Conservation (phyloP, 2,113 vertebrate genomes). For the Scomber japonicus region DNA sequence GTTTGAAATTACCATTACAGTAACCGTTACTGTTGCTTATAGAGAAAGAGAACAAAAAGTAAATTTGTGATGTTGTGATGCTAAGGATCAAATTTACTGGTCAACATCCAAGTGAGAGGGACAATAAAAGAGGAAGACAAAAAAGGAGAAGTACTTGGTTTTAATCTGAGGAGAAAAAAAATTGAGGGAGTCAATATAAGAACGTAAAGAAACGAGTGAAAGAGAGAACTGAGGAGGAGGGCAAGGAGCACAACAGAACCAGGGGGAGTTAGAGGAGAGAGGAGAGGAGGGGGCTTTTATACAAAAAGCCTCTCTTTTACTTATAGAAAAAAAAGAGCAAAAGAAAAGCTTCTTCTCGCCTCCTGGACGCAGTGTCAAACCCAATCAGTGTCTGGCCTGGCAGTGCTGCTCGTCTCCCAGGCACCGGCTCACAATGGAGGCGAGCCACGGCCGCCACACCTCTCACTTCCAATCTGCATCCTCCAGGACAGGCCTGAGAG, state of each 20-base stretch:
- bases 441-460: conserved; percentile 92
- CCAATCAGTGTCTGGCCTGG: conserved; percentile 91
- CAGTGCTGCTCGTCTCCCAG: conserved; percentile 78
- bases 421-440: conserved; percentile 89
- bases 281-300: conserved; percentile 70
- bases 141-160: conserved; percentile 59
- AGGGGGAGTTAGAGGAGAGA: conserved; percentile 58
- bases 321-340: conserved; percentile 74
- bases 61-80: conserved; percentile 46
- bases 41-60: conserved; percentile 48
- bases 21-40: conserved; percentile 23
- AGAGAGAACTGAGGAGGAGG: conserved; percentile 50
- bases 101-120: conserved; percentile 62
- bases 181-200: conserved; percentile 58
- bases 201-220: conserved; percentile 62
- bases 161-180: conserved; percentile 66
- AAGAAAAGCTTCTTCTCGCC: conserved; percentile 84
- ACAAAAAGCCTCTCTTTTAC: conserved; percentile 67
- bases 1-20: conserved; percentile 31
- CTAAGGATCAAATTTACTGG: conserved; percentile 63
- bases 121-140: conserved; percentile 62
- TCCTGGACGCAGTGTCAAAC: conserved; percentile 97
- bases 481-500: conserved; percentile 78
- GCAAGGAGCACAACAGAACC: conserved; percentile 64
- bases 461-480: conserved; percentile 99